phyloP scores from a whole-genome alignment of 2,888 invertebrate species.

The Epinotia ramella region DNA sequence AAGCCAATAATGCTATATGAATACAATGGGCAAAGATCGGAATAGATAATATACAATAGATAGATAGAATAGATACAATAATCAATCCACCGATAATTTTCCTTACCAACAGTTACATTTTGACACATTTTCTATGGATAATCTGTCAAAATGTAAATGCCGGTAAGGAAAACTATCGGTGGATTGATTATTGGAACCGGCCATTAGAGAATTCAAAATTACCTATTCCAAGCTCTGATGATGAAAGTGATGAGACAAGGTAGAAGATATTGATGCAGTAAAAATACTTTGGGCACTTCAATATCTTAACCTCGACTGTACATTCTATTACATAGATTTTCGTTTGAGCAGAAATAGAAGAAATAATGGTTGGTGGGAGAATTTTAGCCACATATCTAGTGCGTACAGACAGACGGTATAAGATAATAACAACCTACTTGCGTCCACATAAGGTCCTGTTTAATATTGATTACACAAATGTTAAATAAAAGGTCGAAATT shows the following conservation, averaged over 20 bases:
- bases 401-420: neutral
- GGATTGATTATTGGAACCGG: too few relatives aligned
- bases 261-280: neutral
- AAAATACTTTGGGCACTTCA: neutral
- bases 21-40: neutral
- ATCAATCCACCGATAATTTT: too few relatives aligned
- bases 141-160: too few relatives aligned
- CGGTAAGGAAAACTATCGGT: too few relatives aligned
- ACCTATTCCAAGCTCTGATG: neutral
- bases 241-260: neutral
- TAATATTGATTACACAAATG: neutral
- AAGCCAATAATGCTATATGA: neutral
- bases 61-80: too few relatives aligned
- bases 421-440: neutral
- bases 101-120: too few relatives aligned
- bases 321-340: neutral
- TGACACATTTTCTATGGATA: too few relatives aligned
- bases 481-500: too few relatives aligned
- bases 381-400: neutral
- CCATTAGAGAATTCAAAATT: too few relatives aligned
- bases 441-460: neutral
- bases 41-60: too few relatives aligned
- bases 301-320: neutral
- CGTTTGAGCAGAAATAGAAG: neutral
- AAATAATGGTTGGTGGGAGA: neutral